Conservation (phyloP, 2,888 invertebrate species). For the Busseola fusca region DNA sequence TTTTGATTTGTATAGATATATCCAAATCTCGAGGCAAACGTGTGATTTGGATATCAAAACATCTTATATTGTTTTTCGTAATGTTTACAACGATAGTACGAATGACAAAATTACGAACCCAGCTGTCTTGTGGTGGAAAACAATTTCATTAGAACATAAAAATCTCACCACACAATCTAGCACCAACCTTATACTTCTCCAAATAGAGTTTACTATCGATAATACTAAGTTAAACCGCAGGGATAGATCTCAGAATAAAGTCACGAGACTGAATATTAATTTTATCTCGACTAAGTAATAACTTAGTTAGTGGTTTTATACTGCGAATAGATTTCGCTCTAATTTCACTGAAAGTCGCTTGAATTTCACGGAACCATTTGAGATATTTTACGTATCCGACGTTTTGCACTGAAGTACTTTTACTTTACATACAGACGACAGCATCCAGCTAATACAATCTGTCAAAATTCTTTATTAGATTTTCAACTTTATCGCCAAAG, state of each 20-base stretch:
- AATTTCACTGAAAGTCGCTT: constrained; percentile 1
- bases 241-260: constrained; percentile 13
- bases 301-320: constrained; percentile 21
- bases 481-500: too few relatives aligned
- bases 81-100: background rate
- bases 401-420: background rate
- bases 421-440: too few relatives aligned
- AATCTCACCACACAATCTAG: constrained; percentile 1
- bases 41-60: too few relatives aligned
- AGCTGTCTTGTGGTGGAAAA: constrained; percentile 18
- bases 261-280: constrained; percentile 36
- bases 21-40: background rate
- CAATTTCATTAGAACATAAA: constrained; percentile 33
- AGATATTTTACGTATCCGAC: background rate
- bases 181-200: background rate
- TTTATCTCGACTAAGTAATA: constrained; percentile 28
- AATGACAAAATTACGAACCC: constrained; percentile 4
- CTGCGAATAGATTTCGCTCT: constrained; percentile 14
- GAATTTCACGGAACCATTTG: constrained; percentile 8
- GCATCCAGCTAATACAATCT: too few relatives aligned
- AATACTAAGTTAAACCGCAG: constrained; percentile 6
- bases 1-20: background rate
- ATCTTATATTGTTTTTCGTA: background rate
- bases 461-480: too few relatives aligned
- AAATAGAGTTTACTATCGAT: constrained; percentile 7